These are phyloP conservation scores for Pseudorhombus dupliciocellatus DNA, from an alignment of 2,113 vertebrate species.

Conservation along the genomic window DNA sequence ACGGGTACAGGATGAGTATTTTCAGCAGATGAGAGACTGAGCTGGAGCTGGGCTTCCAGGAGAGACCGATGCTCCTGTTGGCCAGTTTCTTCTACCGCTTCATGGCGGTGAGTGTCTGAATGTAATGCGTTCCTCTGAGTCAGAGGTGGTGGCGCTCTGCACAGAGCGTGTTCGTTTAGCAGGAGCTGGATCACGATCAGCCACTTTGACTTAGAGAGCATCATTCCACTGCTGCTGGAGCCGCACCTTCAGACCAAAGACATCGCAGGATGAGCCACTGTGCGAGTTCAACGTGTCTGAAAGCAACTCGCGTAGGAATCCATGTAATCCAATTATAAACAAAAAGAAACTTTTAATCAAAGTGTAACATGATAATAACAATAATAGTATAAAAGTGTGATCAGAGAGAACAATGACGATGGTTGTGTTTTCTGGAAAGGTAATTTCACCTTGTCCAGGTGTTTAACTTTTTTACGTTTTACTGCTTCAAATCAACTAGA, in stretches of 20 bases:
- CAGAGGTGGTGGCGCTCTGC: conserved; percentile 44
- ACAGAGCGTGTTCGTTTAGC: conserved; percentile 68
- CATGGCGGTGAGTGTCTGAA: neutral
- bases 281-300: too few relatives aligned
- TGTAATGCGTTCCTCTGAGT: conserved; percentile 11
- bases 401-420: too few relatives aligned
- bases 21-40: neutral
- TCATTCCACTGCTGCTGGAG: conserved; percentile 32
- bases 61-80: conserved; percentile 16
- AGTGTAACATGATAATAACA: neutral
- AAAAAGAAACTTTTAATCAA: neutral
- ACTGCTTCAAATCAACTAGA: too few relatives aligned
- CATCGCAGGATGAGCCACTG: neutral
- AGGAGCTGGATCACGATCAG: conserved; percentile 77
- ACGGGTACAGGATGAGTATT: conserved; percentile 1
- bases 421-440: too few relatives aligned
- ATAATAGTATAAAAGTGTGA: neutral
- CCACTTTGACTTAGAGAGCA: conserved; percentile 71
- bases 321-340: neutral
- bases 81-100: neutral
- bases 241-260: conserved; percentile 1
- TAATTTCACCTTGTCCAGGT: too few relatives aligned
- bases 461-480: too few relatives aligned
- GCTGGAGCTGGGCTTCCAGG: conserved; percentile 28
- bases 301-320: too few relatives aligned